Evolutionary conservation across 2,888 invertebrate species (phyloP).

Genomic region (Ischnura elegans): DNA sequence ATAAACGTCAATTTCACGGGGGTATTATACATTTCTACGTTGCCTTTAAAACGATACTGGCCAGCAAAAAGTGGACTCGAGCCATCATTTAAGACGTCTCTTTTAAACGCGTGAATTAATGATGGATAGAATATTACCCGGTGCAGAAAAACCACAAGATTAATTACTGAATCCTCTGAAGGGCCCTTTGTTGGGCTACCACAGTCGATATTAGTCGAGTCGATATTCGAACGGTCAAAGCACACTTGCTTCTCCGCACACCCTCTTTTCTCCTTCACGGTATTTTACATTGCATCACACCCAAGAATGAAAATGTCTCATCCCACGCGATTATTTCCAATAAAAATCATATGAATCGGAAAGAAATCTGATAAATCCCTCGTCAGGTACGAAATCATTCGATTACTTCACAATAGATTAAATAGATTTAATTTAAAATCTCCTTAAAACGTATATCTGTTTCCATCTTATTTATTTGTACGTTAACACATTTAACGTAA

Average conservation of each 20-base stretch:
- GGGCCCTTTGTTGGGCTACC: background rate
- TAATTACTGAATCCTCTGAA: background rate
- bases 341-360: no score
- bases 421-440: no score
- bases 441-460: no score
- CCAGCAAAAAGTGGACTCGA: constrained; percentile 4
- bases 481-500: no score
- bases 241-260: background rate
- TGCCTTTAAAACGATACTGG: background rate
- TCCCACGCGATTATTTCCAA: no score
- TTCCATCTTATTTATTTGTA: no score
- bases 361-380: no score
- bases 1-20: background rate
- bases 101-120: constrained; percentile 31
- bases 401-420: no score
- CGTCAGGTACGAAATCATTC: no score
- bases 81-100: constrained; percentile 1
- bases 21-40: background rate
- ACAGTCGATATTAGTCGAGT: background rate
- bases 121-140: constrained; percentile 16
- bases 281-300: no score
- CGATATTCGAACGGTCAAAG: background rate
- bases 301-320: no score
- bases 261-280: background rate
- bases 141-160: constrained; percentile 6